These are phyloP conservation scores for Drosophila subpulchrella DNA, from an alignment of 1,140 invertebrate species.

Conservation along the genomic window DNA sequence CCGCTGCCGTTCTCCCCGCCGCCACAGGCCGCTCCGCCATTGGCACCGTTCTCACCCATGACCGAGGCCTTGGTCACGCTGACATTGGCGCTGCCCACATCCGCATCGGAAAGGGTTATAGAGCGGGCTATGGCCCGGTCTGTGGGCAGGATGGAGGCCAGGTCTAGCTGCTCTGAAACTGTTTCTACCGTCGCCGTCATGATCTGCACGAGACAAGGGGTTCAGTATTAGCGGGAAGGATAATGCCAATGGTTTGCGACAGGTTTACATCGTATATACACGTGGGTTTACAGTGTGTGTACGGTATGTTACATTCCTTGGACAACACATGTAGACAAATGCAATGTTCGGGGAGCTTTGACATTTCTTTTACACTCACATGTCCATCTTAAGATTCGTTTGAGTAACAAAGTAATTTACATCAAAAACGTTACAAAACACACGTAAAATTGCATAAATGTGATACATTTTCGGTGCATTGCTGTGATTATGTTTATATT, in stretches of 20 bases:
- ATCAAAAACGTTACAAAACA: conserved; percentile 55
- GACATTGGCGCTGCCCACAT: conserved; percentile 87
- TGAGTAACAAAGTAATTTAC: conserved; percentile 49
- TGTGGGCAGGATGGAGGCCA: conserved; percentile 92
- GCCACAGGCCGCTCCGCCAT: conserved; percentile 63
- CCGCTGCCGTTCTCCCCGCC: conserved; percentile 87
- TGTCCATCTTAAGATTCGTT: conserved; percentile 40
- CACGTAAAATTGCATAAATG: conserved; percentile 65
- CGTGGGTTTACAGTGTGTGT: conserved; percentile 57
- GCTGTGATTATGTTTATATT: conserved; percentile 15
- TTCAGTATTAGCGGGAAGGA: conserved; percentile 8
- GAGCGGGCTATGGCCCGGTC: conserved; percentile 94
- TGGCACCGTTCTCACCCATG: conserved; percentile 85
- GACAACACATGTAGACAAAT: conserved; percentile 69
- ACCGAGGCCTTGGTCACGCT: conserved; percentile 82
- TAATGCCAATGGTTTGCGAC: conserved; percentile 11
- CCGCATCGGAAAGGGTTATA: conserved; percentile 94
- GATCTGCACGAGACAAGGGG: conserved; percentile 87
- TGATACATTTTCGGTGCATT: conserved; percentile 61
- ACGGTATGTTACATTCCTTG: conserved; percentile 66
- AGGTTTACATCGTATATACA: conserved; percentile 52
- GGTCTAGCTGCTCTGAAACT: conserved; percentile 93
- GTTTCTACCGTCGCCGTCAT: conserved; percentile 97
- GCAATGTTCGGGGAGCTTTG: conserved; percentile 41
- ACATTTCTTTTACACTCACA: conserved; percentile 56